Conservation (phyloP, 2,797 vertebrate species). For the Myiotriccus ornatus region DNA sequence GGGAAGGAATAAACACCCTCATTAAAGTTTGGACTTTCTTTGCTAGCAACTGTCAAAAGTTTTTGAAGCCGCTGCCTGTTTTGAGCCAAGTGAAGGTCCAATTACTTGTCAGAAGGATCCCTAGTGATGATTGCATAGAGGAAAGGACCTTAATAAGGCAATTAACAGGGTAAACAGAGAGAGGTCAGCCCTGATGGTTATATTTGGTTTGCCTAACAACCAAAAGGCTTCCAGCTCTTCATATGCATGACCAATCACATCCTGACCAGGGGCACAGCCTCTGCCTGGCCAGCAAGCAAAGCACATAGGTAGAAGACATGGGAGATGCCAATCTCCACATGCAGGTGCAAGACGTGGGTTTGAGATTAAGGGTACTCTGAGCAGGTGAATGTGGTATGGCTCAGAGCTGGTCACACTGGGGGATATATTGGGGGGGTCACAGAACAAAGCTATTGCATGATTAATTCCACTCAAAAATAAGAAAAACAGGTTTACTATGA, state of each 20-base stretch:
- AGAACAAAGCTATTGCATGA: neutral
- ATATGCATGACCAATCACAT: neutral
- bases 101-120: neutral
- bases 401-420: neutral
- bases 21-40: neutral
- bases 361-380: neutral
- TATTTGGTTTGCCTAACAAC: neutral
- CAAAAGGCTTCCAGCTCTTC: neutral
- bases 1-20: neutral
- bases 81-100: neutral
- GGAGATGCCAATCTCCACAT: neutral
- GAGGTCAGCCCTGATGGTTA: neutral
- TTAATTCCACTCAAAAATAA: neutral
- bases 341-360: neutral
- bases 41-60: neutral
- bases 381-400: neutral
- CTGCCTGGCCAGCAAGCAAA: neutral
- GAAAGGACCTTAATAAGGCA: neutral
- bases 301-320: neutral
- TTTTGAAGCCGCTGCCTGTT: neutral
- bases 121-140: neutral
- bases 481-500: neutral
- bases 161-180: neutral
- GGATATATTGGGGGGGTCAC: neutral
- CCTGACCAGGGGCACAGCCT: neutral